Conservation (phyloP, 2,888 invertebrate genomes). For the Lepetodrilus schrolli region DNA sequence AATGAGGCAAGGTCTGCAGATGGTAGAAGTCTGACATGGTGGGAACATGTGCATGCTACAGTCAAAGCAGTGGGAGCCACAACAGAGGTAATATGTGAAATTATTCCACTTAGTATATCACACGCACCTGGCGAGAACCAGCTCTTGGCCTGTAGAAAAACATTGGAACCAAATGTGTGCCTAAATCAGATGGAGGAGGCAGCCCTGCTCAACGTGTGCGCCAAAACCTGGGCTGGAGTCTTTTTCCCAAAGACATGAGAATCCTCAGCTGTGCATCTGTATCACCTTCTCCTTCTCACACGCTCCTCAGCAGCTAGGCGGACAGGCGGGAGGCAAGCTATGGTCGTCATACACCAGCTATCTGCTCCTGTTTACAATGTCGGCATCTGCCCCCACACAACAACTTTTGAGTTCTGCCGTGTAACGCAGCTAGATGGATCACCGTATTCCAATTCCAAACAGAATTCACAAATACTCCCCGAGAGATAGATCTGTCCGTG, state of each 20-base stretch:
- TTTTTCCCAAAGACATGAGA: conserved; percentile 1
- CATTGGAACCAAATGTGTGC: conserved; percentile 31
- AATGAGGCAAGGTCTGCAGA: background rate
- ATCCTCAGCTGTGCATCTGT: conserved; percentile 9
- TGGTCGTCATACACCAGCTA: too few species aligned
- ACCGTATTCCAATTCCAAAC: too few species aligned
- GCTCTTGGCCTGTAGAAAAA: conserved; percentile 19
- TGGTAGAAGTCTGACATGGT: background rate
- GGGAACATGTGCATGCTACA: background rate
- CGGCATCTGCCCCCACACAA: too few species aligned
- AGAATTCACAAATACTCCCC: too few species aligned
- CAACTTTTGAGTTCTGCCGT: too few species aligned
- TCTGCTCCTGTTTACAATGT: too few species aligned
- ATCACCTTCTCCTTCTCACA: background rate
- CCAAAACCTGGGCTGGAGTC: background rate
- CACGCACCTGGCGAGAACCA: conserved; percentile 7
- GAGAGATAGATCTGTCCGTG: too few species aligned
- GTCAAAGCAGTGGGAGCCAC: background rate
- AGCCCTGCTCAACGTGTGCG: background rate
- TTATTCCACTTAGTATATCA: conserved; percentile 19
- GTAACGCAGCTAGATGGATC: too few species aligned
- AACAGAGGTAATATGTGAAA: conserved; percentile 26
- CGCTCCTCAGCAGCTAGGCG: too few species aligned
- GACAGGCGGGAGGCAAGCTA: too few species aligned
- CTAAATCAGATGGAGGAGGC: background rate